Conservation (phyloP, 2,113 vertebrate genomes). For the Phyllostomus hastatus region DNA sequence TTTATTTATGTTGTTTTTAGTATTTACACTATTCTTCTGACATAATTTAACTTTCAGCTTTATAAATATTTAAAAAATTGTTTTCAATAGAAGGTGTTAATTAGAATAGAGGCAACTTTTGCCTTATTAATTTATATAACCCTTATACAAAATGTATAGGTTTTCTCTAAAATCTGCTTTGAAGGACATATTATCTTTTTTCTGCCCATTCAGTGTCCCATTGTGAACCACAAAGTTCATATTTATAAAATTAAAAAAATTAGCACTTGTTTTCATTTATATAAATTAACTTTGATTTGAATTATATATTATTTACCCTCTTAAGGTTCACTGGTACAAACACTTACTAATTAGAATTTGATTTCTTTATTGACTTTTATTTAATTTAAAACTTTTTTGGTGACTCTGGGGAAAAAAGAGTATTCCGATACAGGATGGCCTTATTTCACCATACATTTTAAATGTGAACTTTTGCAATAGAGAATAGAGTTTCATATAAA, state of each 20-base stretch:
- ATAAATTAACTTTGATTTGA: not conserved
- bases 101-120: constrained; percentile 3
- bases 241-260: not conserved
- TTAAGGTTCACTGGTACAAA: not conserved
- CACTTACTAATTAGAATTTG: not conserved
- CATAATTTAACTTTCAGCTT: not conserved
- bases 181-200: not conserved
- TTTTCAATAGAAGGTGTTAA: constrained; percentile 35
- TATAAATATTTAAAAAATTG: not conserved
- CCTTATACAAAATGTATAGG: not conserved
- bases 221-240: not conserved
- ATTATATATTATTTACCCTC: not conserved
- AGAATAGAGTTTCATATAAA: not conserved
- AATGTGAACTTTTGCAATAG: not conserved
- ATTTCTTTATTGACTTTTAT: not conserved
- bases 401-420: not conserved
- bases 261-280: not conserved
- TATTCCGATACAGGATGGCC: not conserved
- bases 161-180: constrained; percentile 9
- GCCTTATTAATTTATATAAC: constrained; percentile 22
- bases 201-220: not conserved
- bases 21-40: constrained; percentile 1
- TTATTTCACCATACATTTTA: not conserved
- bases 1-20: not conserved
- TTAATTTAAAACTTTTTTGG: not conserved